Percentiles rank a stretch among this genome's conserved stretches.
Conservation (phyloP, 2,113 vertebrate genomes). For the Monarcha castaneiventris region DNA sequence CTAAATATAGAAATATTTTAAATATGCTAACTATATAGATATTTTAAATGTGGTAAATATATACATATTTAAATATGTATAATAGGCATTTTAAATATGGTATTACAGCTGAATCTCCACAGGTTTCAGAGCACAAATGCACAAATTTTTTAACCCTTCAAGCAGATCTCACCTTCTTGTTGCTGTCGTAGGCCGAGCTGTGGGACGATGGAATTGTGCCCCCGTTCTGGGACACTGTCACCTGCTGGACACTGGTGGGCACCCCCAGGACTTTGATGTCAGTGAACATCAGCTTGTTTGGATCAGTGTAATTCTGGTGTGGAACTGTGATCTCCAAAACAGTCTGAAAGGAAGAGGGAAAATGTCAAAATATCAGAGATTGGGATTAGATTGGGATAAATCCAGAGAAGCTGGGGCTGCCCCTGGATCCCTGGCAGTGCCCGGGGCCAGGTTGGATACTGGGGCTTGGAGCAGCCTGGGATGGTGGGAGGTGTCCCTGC, state of each 20-base stretch:
- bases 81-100: background rate
- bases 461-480: background rate
- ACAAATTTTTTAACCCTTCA: background rate
- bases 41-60: background rate
- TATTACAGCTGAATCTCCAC: background rate
- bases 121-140: background rate
- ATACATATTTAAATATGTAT: background rate
- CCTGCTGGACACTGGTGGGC: rapidly evolving
- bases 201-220: rapidly evolving
- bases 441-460: background rate
- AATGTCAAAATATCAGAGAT: rapidly evolving
- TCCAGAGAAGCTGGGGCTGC: background rate
- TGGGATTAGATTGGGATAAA: rapidly evolving
- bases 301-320: background rate
- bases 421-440: background rate
- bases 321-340: background rate
- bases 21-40: background rate
- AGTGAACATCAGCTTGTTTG: conserved; percentile 35
- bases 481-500: background rate
- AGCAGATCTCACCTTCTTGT: background rate
- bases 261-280: conserved; percentile 63
- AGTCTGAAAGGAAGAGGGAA: background rate
- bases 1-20: background rate
- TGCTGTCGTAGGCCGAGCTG: rapidly evolving
- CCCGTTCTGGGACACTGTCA: background rate